Conservation (phyloP, 2,888 invertebrate genomes). For the Tiliacea aurago region DNA sequence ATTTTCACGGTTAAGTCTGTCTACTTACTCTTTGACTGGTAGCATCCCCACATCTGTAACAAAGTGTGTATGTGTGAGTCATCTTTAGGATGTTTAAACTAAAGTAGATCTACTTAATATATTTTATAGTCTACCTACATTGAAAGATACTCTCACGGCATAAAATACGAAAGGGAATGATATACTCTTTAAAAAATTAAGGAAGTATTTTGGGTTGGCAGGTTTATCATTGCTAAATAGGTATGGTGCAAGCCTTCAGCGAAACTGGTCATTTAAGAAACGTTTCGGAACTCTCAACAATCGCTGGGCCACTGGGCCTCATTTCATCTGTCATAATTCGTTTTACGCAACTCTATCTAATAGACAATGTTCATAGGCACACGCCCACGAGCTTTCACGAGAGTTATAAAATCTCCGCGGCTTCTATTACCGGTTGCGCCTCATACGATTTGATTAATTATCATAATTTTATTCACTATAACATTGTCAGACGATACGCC, state of each 20-base stretch:
- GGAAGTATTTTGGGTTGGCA: slow-evolving; percentile 5
- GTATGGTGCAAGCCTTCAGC: slow-evolving; percentile 42
- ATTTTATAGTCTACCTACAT: slow-evolving; percentile 13
- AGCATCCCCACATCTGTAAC: slow-evolving; percentile 97
- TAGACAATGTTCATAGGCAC: slow-evolving; percentile 68
- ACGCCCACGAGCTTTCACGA: slow-evolving; percentile 81
- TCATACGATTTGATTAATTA: slow-evolving; percentile 79
- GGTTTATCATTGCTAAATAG: slow-evolving; percentile 39
- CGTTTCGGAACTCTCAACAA: slow-evolving; percentile 54
- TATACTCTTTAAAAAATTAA: neutral
- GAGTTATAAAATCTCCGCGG: slow-evolving; percentile 67
- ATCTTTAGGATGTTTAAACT: neutral
- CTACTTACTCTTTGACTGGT: slow-evolving; percentile 97
- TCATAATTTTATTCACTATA: slow-evolving; percentile 73
- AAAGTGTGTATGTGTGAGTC: slow-evolving; percentile 66
- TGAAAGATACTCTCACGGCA: neutral
- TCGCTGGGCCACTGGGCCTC: slow-evolving; percentile 50
- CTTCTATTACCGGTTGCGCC: slow-evolving; percentile 67
- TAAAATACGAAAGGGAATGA: neutral
- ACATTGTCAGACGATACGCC: slow-evolving; percentile 68
- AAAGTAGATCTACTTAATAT: too few species aligned
- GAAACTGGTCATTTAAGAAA: slow-evolving; percentile 55
- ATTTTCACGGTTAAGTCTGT: slow-evolving; percentile 36
- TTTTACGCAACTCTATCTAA: slow-evolving; percentile 74
- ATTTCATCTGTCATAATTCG: slow-evolving; percentile 75